Evolutionary conservation across 2,113 vertebrate genomes (phyloP), one percentile per base, ranked within the genome.

Genomic region (Copsychus sechellarum): DNA sequence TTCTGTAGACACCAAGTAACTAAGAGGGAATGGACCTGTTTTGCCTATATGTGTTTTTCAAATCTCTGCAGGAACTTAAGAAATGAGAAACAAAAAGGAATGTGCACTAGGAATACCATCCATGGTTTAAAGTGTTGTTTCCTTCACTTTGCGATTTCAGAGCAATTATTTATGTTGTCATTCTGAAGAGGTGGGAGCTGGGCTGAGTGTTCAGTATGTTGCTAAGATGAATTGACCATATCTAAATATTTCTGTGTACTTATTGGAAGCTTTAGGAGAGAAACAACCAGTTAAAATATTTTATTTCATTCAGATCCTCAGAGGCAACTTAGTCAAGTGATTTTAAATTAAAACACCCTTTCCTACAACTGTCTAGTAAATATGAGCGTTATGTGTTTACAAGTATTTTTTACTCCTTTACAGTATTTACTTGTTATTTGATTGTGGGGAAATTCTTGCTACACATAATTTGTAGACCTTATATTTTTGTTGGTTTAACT

Each of bases 31-130:
- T n/a, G 83, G 81, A 69, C 79, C 66, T 94, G 21, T 93, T 97
- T 96, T 95, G 84, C 85, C 48, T 92, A 11, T 67, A 88, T 79
- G 43, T 93, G 40, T 87, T 77, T 31, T 81, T 78, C 42, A 53
- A 86, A 76, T 62, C 64, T 96, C 92, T 94, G 28, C 36, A 95
- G 36, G 19, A 92, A 77, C 56, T 69, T 50, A 33, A 84, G 72
- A 93, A 84, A 80, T 74, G 36, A 64, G 78, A 71, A 94, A 76
- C 48, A 78, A 67, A 81, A 60, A 53, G 34, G 22, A 36, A 4
- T 50, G 88, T 36, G 36, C 11, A 36, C 50, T 65, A 54, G 80
- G 82, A 85, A 45, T 65, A 29, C 14, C 14, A 36, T 70, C 19
- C 3, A 0, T 54, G 34, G 81, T 56, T 82, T 74, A 45, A 91